Evolutionary conservation across 1,140 invertebrate species (phyloP), one percentile per base, ranked within the genome.

Genomic region (Odontomachus brunneus): DNA sequence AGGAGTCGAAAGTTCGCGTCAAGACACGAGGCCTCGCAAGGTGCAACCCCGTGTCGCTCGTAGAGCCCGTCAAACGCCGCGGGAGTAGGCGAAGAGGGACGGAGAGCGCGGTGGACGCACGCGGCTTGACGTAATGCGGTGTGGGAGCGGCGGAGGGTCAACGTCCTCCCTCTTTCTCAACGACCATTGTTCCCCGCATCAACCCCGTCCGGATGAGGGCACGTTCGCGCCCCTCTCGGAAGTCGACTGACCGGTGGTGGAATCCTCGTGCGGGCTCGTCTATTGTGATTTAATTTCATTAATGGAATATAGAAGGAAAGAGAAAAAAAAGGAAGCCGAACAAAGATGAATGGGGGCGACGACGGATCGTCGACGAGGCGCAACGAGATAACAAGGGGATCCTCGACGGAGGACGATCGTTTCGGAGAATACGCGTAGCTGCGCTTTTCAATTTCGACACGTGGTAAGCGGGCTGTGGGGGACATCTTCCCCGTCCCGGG

Each of bases 141-240:
- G 90, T 91, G 89, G 91, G 89, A 91, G 89, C 88, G 90, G 83
- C 88, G 83, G 65, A 63, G 83, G 90, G 89, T 92, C 91, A 92
- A 90, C 74, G 90, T 78, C 90, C 90, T 74, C 90, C 90, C 69
- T n/a, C 75, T 80, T 86, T 74, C 85, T 72, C 83, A 82, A 83
- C 84, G 80, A 88, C 85, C 84, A 90, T 88, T 86, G 89, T 91
- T 90, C 85, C 84, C 85, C 82, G 9, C 9, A 44, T 44, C 38
- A 89, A 91, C 90, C 91, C 90, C 44, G 57, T 86, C n/a, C 55
- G 57, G 55, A 74, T 48, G 63, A 24, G 48, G 33, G 24, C 53
- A 75, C 57, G 22, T 73, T 85, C 38, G 3, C 80, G 53, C 24
- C 82, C 55, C 76, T 74, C 29, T 55, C 53, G 49, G 82, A 85